Conservation (phyloP, 30 jellyfish, hydroid and myxozoan species). For the Nemopilema nomurai region DNA sequence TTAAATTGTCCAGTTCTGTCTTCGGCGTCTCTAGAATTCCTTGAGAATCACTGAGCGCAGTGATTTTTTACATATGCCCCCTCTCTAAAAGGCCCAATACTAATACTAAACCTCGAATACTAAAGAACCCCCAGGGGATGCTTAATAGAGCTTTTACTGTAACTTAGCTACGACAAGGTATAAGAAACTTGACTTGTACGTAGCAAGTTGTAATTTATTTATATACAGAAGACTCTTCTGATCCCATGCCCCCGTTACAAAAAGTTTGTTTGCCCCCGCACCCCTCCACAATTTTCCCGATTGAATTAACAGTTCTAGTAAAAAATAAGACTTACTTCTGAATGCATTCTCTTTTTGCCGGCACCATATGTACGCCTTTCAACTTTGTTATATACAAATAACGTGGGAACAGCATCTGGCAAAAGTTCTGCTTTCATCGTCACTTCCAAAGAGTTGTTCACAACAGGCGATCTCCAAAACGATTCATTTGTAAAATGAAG, state of each 20-base stretch:
- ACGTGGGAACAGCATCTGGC: neutral
- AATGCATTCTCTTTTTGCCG: neutral
- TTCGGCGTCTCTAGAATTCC: conserved; percentile 2
- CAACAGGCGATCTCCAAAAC: conserved; percentile 1
- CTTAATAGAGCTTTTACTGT: conserved; percentile 6
- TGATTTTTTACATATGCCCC: neutral
- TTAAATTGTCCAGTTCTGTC: neutral
- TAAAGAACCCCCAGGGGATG: conserved; percentile 1
- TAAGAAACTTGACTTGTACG: neutral
- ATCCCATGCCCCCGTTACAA: neutral
- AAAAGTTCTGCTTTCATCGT: neutral
- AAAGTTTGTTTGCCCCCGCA: neutral
- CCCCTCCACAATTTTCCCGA: neutral
- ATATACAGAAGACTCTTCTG: neutral
- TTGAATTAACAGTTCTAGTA: neutral
- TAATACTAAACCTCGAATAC: neutral
- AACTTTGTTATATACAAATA: neutral
- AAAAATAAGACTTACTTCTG: neutral
- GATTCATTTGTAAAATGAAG: conserved; percentile 10
- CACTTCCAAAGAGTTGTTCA: neutral
- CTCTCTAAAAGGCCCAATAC: neutral
- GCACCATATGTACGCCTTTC: neutral
- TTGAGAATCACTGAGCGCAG: conserved; percentile 9
- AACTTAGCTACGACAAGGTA: neutral
- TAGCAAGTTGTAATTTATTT: neutral